Conservation (phyloP, 1,140 invertebrate genomes). For the Odontomachus brunneus region DNA sequence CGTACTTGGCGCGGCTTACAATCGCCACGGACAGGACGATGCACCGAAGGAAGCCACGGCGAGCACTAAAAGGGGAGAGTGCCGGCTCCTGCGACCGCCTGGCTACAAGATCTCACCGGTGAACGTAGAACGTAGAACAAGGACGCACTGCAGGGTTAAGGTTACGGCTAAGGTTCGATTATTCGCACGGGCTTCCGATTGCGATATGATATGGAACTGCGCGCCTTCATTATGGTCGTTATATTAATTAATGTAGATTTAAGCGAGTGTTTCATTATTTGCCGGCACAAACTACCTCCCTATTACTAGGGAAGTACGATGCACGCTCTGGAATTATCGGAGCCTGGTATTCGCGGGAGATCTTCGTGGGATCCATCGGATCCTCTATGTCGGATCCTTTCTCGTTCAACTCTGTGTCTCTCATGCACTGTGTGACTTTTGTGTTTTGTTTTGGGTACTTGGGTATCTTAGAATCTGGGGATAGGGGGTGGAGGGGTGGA, state of each 20-base stretch:
- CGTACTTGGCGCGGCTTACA: slow-evolving; percentile 75
- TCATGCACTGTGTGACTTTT: background rate
- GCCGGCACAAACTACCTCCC: background rate
- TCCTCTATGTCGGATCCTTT: background rate
- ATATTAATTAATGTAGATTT: background rate
- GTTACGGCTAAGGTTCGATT: slow-evolving; percentile 31
- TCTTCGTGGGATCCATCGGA: background rate
- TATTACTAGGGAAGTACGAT: background rate
- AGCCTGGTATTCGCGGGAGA: background rate
- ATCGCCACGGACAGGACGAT: slow-evolving; percentile 65
- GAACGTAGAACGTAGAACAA: slow-evolving; percentile 29
- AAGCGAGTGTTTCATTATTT: background rate
- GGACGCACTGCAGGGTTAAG: slow-evolving; percentile 27
- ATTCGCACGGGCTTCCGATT: slow-evolving; percentile 22
- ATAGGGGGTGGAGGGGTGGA: background rate
- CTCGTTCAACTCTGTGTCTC: too few species aligned
- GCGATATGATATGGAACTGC: slow-evolving; percentile 9
- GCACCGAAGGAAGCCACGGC: slow-evolving; percentile 53
- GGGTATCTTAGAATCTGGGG: background rate
- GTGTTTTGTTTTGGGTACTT: background rate
- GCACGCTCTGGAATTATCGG: background rate
- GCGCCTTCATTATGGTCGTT: background rate
- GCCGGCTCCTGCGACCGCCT: background rate
- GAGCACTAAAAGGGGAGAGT: slow-evolving; percentile 49
- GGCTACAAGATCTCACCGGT: slow-evolving; percentile 22